These are phyloP conservation scores for Pyrrhura leucotis DNA, from an alignment of 2,797 vertebrate species.

Conservation along the genomic window DNA sequence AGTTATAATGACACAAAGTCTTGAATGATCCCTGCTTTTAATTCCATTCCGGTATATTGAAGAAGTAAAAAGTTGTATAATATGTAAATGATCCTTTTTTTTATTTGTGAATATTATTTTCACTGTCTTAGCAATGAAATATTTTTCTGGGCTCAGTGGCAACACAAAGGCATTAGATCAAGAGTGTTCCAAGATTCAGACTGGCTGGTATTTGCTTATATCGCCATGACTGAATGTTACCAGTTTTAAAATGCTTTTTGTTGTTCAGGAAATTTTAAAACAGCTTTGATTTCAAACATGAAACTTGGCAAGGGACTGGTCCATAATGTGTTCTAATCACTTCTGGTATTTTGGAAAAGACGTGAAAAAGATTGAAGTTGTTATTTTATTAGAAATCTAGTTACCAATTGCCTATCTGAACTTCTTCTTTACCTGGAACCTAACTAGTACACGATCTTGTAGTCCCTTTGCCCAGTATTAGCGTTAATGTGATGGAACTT, in stretches of 20 bases:
- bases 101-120: constrained; percentile 54
- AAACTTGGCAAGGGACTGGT: constrained; percentile 72
- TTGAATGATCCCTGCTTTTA: constrained; percentile 30
- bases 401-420: constrained; percentile 37
- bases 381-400: constrained; percentile 64
- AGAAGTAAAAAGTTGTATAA: constrained; percentile 26
- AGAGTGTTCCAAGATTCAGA: constrained; percentile 69
- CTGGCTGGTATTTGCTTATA: constrained; percentile 75
- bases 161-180: constrained; percentile 69
- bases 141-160: constrained; percentile 62
- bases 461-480: background rate
- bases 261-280: constrained; percentile 76
- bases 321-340: constrained; percentile 78
- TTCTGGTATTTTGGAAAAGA: constrained; percentile 77
- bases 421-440: background rate
- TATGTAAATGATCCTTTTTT: background rate
- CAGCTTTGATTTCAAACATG: constrained; percentile 79
- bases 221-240: constrained; percentile 67
- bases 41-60: background rate
- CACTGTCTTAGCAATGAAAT: constrained; percentile 39
- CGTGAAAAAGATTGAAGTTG: constrained; percentile 65
- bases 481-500: background rate
- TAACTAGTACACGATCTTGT: background rate
- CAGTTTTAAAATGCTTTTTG: constrained; percentile 73
- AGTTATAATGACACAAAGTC: constrained; percentile 12